Evolutionary conservation across 35 echinoderm and acorn worm species (phyloP).

Genomic region (Strongylocentrotus purpuratus): DNA sequence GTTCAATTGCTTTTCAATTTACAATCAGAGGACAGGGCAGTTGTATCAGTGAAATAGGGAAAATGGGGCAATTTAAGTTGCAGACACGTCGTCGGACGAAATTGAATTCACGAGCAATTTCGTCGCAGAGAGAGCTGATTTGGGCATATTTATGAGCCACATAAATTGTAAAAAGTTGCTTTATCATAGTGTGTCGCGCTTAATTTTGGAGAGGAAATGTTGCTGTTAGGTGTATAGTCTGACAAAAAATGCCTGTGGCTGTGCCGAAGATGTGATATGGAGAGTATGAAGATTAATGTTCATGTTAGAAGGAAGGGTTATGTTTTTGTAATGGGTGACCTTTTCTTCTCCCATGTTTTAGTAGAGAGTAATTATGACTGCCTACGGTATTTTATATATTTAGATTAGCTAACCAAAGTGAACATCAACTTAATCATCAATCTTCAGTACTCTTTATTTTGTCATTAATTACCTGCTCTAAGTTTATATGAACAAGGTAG

Average conservation of each 20-base stretch:
- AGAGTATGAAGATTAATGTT: no score
- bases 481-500: no score
- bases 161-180: not conserved
- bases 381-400: no score
- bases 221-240: not conserved
- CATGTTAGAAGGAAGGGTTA: no score
- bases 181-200: not conserved
- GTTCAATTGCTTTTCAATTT: conserved; percentile 13
- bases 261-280: no score
- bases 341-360: no score
- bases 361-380: no score
- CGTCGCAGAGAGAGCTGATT: not conserved
- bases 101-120: conserved; percentile 6
- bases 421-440: no score
- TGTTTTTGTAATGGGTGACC: no score
- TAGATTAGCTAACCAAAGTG: no score
- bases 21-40: not conserved
- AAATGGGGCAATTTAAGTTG: conserved; percentile 2
- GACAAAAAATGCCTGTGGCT: not conserved
- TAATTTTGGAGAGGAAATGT: not conserved
- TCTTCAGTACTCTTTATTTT: no score
- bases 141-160: not conserved
- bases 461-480: no score
- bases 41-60: not conserved
- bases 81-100: not conserved